A percentile compares a stretch with the other conserved stretches of the same genome.
Evolutionary conservation across 2,113 vertebrate species (phyloP).

Genomic region (Gracilinanus agilis): DNA sequence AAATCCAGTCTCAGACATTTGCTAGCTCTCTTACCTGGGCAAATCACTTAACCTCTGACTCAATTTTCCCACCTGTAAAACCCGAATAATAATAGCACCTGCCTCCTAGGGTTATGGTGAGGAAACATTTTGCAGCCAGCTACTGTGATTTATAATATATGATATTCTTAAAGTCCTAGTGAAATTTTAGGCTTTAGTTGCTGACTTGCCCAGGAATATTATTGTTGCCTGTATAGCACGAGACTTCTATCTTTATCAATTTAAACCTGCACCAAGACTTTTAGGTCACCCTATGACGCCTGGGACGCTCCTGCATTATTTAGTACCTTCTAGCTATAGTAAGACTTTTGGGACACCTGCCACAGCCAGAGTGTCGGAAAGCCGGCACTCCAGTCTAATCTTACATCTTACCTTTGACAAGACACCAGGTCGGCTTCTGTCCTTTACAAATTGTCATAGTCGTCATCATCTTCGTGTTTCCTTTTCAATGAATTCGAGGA

Average conservation of each 20-base stretch:
- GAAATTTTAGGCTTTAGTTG: background rate
- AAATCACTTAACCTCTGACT: background rate
- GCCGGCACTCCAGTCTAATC: constrained; percentile 50
- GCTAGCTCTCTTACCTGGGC: background rate
- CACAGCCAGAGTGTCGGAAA: constrained; percentile 60
- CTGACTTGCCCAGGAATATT: background rate
- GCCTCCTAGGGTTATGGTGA: background rate
- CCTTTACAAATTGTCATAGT: constrained; percentile 89
- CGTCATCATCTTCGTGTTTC: constrained; percentile 95
- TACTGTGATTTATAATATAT: background rate
- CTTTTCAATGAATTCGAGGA: constrained; percentile 90
- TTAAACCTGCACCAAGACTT: too few species aligned
- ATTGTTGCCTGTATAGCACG: too few species aligned
- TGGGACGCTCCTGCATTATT: constrained; percentile 64
- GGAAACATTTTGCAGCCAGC: background rate
- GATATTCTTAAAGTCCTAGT: background rate
- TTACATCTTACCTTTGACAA: constrained; percentile 35
- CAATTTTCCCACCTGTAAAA: background rate
- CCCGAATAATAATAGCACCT: background rate
- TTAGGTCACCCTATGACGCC: background rate
- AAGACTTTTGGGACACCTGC: background rate
- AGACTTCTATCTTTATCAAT: background rate
- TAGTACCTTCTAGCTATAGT: background rate
- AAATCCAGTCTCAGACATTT: background rate
- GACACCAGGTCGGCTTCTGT: background rate